phyloP scores from a whole-genome alignment of 2,113 vertebrate genomes.

The Tilapia sparmanii region DNA sequence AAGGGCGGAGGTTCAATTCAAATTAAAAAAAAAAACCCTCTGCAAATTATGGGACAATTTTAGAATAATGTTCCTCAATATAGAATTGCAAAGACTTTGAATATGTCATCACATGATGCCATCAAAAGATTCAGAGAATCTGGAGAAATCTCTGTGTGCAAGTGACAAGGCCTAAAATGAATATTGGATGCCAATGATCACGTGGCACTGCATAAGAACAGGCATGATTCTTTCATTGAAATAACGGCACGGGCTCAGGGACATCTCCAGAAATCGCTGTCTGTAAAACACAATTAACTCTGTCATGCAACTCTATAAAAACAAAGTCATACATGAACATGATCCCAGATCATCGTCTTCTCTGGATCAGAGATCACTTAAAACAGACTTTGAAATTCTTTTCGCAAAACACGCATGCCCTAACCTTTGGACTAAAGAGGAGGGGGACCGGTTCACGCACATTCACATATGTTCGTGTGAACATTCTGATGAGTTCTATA shows the following conservation, averaged over 20 bases:
- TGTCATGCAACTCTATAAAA: background rate
- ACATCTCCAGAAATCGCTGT: background rate
- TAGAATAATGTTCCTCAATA: background rate
- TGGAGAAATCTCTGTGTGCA: background rate
- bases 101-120: background rate
- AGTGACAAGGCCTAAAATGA: background rate
- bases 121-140: background rate
- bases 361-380: background rate
- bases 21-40: no score
- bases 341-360: background rate
- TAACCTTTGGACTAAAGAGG: background rate
- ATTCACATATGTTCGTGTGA: background rate
- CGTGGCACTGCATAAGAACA: background rate
- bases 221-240: background rate
- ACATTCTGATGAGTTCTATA: background rate
- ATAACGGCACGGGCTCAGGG: background rate
- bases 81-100: background rate
- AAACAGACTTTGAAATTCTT: background rate
- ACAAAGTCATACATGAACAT: background rate
- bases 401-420: background rate
- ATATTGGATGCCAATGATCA: background rate
- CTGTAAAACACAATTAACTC: background rate
- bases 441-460: background rate
- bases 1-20: rapidly evolving
- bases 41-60: background rate